A percentile compares a stretch with the other conserved stretches of the same genome.
These are phyloP conservation scores for Dreissena polymorpha DNA, from an alignment of 1,140 invertebrate species.

Conservation along the genomic window DNA sequence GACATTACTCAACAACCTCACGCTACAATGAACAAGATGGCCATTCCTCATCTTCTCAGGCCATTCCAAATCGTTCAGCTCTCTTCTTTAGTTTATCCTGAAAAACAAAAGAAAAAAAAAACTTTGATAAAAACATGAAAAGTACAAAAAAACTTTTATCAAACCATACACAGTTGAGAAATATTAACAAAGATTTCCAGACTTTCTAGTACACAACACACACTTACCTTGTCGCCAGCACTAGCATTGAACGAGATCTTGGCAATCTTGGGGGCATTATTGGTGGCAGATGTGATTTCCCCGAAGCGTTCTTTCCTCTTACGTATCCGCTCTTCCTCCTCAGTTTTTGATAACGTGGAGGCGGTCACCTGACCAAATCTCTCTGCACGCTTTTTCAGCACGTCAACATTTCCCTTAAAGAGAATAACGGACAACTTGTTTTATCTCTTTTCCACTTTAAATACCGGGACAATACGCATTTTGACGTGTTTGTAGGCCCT, in stretches of 20 bases:
- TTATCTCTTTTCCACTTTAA: too few relatives aligned
- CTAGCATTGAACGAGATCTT: slow-evolving; percentile 14
- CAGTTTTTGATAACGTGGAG: slow-evolving; percentile 62
- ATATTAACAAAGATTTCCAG: background rate
- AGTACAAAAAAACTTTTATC: background rate
- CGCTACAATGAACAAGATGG: too few relatives aligned
- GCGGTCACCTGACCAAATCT: slow-evolving; percentile 67
- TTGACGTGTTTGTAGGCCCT: too few relatives aligned
- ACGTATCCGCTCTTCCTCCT: slow-evolving; percentile 52
- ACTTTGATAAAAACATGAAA: too few relatives aligned
- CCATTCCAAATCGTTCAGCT: slow-evolving; percentile 54
- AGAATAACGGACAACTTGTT: background rate
- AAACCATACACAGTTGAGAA: background rate
- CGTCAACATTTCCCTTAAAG: slow-evolving; percentile 63
- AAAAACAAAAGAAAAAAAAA: background rate
- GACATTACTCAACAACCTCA: too few relatives aligned
- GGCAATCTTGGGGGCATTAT: slow-evolving; percentile 27
- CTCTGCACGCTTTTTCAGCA: slow-evolving; percentile 69
- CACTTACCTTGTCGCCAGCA: slow-evolving; percentile 32
- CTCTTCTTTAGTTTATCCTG: slow-evolving; percentile 52
- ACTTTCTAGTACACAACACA: background rate
- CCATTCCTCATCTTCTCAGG: background rate
- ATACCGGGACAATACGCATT: too few relatives aligned
- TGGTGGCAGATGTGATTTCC: slow-evolving; percentile 36
- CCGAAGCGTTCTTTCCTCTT: slow-evolving; percentile 63